Conservation (phyloP, 1,140 invertebrate species). For the Caenorhabditis remanei region DNA sequence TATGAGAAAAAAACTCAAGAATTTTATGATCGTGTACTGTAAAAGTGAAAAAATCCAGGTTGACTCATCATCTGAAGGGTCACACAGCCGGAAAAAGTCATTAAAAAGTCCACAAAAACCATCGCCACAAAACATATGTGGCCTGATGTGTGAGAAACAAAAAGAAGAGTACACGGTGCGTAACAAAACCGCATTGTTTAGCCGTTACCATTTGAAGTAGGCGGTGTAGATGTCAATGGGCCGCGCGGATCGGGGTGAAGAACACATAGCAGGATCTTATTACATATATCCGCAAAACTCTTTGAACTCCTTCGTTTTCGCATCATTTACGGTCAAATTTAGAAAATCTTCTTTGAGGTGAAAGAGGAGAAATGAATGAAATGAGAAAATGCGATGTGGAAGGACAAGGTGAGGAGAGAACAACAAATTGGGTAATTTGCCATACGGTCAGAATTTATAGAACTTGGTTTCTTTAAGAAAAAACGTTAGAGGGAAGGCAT, state of each 20-base stretch:
- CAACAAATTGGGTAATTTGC: constrained; percentile 1
- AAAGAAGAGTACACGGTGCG: constrained; percentile 44
- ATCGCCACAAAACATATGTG: not conserved
- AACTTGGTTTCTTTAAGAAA: too few species aligned
- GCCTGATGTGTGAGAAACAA: constrained; percentile 34
- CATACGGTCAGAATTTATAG: constrained; percentile 3
- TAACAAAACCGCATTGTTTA: constrained; percentile 56
- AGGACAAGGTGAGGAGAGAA: not conserved
- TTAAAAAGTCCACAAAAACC: not conserved
- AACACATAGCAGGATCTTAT: constrained; percentile 20
- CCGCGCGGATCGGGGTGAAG: not conserved
- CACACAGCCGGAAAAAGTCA: not conserved
- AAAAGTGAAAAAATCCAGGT: not conserved
- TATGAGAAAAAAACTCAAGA: not conserved
- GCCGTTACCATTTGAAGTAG: constrained; percentile 18
- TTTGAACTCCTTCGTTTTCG: constrained; percentile 31
- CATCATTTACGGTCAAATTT: constrained; percentile 53
- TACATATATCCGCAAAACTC: constrained; percentile 47
- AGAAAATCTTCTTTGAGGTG: constrained; percentile 12
- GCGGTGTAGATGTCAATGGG: constrained; percentile 39
- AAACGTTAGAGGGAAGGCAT: not conserved
- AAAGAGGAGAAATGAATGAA: constrained; percentile 1
- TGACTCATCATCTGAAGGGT: not conserved
- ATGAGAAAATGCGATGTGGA: not conserved
- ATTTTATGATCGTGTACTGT: not conserved